Percentiles rank a stretch among this genome's conserved stretches.
Conservation (phyloP, 2,888 invertebrate species). For the Caenorhabditis afra region DNA sequence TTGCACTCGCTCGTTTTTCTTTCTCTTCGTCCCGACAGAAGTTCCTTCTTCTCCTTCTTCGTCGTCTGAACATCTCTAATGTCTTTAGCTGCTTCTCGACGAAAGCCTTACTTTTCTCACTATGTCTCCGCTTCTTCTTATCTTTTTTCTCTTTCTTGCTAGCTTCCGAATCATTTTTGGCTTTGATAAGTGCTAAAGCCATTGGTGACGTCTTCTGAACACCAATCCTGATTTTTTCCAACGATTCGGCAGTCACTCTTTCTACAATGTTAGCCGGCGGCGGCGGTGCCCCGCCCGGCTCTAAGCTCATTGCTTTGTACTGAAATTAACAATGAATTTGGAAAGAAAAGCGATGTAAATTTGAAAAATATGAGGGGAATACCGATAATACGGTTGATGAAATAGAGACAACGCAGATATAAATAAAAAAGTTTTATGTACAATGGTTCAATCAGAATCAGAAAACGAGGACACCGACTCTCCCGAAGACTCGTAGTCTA, state of each 20-base stretch:
- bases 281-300: neutral
- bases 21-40: neutral
- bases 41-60: neutral
- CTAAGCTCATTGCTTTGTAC: conserved; percentile 1
- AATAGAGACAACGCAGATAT: neutral
- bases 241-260: too few relatives aligned
- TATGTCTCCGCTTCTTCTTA: conserved; percentile 10
- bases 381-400: neutral
- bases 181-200: neutral
- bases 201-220: neutral
- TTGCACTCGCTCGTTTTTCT: neutral
- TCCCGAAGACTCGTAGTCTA: conserved; percentile 29
- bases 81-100: neutral
- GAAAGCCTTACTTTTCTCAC: neutral
- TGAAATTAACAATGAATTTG: neutral
- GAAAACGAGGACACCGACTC: conserved; percentile 47
- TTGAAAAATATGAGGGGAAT: neutral
- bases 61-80: too few relatives aligned
- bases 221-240: too few relatives aligned
- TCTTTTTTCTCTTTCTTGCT: conserved; percentile 6
- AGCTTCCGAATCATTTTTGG: neutral
- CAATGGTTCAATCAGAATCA: conserved; percentile 53
- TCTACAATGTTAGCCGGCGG: too few relatives aligned
- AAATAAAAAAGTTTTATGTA: neutral
- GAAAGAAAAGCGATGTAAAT: neutral